Evolutionary conservation across 2,797 vertebrate species (phyloP), one percentile per base, ranked within the genome.

Genomic region (Psittacula derbiana): DNA sequence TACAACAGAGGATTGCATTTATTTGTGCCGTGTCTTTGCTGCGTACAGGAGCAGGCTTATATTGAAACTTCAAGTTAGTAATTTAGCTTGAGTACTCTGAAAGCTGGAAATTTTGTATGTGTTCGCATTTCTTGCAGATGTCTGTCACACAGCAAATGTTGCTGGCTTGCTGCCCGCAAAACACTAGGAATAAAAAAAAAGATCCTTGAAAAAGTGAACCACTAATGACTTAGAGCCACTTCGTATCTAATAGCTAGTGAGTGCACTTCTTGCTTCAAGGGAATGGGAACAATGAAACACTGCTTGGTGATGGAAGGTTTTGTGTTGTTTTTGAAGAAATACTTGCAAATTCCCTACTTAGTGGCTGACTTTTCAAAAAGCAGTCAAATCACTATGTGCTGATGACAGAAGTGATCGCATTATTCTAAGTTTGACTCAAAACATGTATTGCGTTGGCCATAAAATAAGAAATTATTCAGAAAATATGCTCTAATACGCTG

Each of bases 221-320:
- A 66, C 73, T 94, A 75, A 94, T 91, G 87, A 79, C 80, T 93
- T 90, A 30, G 31, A 90, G 23, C 66, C 79, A 91, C 60, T 88
- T 92, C 82, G 62, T 47, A 38, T 75, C 55, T 94, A 60, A 88
- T 41, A 80, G 62, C 46, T 74, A 50, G 43, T 78, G 76, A 93
- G 69, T 79, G 53, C 43, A 65, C 47, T 66, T 83, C 81, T 86
- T 88, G 50, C 53, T 92, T 92, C 66, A 86, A 62, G 75, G 70
- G 58, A 88, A 44, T 24, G 23, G 64, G 28, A 92, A 61, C 66
- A 83, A 36, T 23, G 36, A 79, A 69, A 49, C 11, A 25, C n/a
- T 79, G 49, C 69, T 90, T 78, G 38, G 33, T 93, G 50, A 31
- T 52, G 11, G 31, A 67, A 92, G 9, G 19, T 17, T 86, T 60